Conservation (phyloP, 1,140 invertebrate species). For the Drosophila erecta region DNA sequence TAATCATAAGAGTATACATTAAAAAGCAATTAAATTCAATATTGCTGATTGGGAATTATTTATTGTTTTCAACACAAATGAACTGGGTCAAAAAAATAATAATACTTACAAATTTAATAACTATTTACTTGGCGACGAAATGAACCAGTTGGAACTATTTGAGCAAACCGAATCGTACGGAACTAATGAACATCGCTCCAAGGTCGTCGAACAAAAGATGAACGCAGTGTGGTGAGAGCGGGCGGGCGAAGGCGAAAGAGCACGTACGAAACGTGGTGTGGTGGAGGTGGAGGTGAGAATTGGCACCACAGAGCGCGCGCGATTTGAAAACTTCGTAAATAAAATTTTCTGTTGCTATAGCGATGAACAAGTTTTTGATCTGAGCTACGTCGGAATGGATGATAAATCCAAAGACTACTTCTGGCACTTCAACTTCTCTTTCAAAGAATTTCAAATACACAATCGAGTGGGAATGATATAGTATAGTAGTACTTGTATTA, state of each 20-base stretch:
- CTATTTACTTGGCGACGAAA: not conserved
- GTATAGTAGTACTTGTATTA: too few relatives aligned
- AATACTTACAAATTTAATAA: not conserved
- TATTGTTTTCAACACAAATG: not conserved
- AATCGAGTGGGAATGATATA: too few relatives aligned
- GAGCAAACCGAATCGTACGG: slow-evolving; percentile 5
- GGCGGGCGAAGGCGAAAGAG: not conserved
- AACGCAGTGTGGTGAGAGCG: not conserved
- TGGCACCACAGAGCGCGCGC: slow-evolving; percentile 8
- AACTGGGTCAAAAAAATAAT: too few relatives aligned
- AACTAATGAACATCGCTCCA: slow-evolving; percentile 5
- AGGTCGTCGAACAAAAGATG: slow-evolving; percentile 3
- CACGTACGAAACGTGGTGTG: not conserved
- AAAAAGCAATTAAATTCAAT: too few relatives aligned
- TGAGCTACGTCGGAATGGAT: not conserved
- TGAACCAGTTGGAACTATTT: not conserved
- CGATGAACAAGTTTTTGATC: not conserved
- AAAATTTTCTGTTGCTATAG: not conserved
- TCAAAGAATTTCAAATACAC: too few relatives aligned
- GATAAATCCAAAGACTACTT: not conserved
- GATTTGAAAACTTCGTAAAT: slow-evolving; percentile 6
- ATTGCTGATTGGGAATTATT: too few relatives aligned
- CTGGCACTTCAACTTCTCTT: too few relatives aligned
- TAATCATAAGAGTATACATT: too few relatives aligned
- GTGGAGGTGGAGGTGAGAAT: slow-evolving; percentile 2